A percentile compares a stretch with the other conserved stretches of the same genome.
These are phyloP conservation scores for Lutjanus argentimaculatus DNA, from an alignment of 2,797 vertebrate species.

Conservation along the genomic window DNA sequence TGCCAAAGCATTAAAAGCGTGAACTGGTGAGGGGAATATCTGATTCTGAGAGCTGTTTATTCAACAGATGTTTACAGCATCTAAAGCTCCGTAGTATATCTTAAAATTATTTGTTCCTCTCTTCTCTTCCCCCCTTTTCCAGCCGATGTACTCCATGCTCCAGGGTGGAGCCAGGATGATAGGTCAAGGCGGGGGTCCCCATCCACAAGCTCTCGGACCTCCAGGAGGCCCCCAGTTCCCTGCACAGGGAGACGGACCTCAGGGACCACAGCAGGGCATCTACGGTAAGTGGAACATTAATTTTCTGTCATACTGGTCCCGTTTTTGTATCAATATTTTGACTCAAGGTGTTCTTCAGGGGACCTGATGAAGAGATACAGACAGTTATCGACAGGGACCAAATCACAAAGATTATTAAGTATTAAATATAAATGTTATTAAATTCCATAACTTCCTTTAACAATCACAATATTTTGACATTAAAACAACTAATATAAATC, in stretches of 20 bases:
- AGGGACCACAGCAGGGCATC: slow-evolving; percentile 90
- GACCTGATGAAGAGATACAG: background rate
- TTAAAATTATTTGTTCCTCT: background rate
- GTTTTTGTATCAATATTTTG: background rate
- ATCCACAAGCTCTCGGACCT: slow-evolving; percentile 91
- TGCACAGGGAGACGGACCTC: slow-evolving; percentile 90
- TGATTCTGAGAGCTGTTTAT: background rate
- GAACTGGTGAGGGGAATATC: background rate
- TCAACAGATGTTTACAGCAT: background rate
- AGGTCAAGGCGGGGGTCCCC: slow-evolving; percentile 87
- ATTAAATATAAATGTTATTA: too few species aligned
- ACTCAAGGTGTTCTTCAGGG: background rate
- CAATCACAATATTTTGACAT: background rate
- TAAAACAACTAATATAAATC: background rate
- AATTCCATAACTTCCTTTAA: background rate
- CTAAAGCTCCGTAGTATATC: background rate
- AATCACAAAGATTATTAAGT: background rate
- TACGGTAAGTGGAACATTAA: slow-evolving; percentile 85
- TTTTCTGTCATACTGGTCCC: background rate
- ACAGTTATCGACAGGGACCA: too few species aligned
- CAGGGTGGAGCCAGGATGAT: slow-evolving; percentile 92
- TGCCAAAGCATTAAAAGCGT: background rate
- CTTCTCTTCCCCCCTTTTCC: background rate
- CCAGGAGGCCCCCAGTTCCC: slow-evolving; percentile 91
- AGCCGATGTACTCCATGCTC: slow-evolving; percentile 94